A percentile compares a stretch with the other conserved stretches of the same genome.
These are phyloP conservation scores for Hypomesus transpacificus DNA, from an alignment of 2,113 vertebrate species.

Conservation along the genomic window DNA sequence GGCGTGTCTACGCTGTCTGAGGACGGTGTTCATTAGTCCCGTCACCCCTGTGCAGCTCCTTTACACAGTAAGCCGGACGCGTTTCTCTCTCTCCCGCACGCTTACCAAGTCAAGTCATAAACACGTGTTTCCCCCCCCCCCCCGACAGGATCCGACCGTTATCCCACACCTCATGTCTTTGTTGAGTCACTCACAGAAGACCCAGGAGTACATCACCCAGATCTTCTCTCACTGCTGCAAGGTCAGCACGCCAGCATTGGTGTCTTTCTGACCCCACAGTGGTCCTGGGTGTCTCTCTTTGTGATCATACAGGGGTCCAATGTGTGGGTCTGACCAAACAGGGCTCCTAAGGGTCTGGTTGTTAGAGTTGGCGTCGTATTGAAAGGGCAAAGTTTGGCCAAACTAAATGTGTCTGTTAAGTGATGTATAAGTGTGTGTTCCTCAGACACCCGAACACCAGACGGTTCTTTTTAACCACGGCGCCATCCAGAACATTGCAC, in stretches of 20 bases:
- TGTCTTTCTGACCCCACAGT: not conserved
- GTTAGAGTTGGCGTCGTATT: too few relatives aligned
- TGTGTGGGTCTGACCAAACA: too few relatives aligned
- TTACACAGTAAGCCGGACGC: constrained; percentile 83
- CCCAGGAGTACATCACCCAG: constrained; percentile 98
- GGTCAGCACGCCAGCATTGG: constrained; percentile 72
- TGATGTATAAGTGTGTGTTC: constrained; percentile 13
- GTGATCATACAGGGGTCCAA: too few relatives aligned
- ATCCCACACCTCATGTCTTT: constrained; percentile 96
- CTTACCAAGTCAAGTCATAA: too few relatives aligned
- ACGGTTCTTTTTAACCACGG: constrained; percentile 94
- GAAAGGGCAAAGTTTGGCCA: too few relatives aligned
- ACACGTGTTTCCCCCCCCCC: too few relatives aligned
- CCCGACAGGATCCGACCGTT: constrained; percentile 86
- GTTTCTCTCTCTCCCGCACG: not conserved
- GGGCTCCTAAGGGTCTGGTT: too few relatives aligned
- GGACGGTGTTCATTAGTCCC: constrained; percentile 95
- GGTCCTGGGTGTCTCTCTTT: too few relatives aligned
- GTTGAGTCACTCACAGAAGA: constrained; percentile 88
- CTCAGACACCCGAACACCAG: constrained; percentile 95
- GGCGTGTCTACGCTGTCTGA: constrained; percentile 94
- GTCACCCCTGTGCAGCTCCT: constrained; percentile 98
- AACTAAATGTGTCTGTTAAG: not conserved
- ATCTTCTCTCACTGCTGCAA: constrained; percentile 99
- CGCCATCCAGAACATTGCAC: constrained; percentile 95